Conservation (phyloP, 1,140 invertebrate genomes). For the Cherax quadricarinatus region DNA sequence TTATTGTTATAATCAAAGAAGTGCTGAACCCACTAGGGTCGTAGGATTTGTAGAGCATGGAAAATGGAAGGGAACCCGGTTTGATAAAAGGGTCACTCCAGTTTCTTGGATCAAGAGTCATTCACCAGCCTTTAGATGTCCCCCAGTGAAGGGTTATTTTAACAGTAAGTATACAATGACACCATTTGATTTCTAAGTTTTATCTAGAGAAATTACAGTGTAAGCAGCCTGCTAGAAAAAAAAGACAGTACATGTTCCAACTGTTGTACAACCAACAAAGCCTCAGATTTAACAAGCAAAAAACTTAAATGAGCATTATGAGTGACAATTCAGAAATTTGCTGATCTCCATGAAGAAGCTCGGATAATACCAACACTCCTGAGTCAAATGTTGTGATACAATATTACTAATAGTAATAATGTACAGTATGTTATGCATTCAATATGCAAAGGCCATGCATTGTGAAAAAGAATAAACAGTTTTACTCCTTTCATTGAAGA, state of each 20-base stretch:
- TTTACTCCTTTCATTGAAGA: too few relatives aligned
- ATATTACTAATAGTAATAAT: too few relatives aligned
- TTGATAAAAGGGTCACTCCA: not conserved
- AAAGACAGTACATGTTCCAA: not conserved
- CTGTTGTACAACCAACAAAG: slow-evolving; percentile 21
- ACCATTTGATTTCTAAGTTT: not conserved
- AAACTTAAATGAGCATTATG: not conserved
- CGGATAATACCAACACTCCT: too few relatives aligned
- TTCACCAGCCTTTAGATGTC: not conserved
- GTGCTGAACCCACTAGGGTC: not conserved
- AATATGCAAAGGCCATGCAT: not conserved
- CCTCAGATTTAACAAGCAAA: not conserved
- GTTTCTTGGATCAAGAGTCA: not conserved
- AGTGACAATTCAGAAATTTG: not conserved
- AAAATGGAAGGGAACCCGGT: not conserved
- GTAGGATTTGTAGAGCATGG: not conserved
- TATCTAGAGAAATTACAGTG: not conserved
- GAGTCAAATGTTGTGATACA: too few relatives aligned
- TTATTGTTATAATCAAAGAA: too few relatives aligned
- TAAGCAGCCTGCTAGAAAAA: not conserved
- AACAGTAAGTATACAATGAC: not conserved
- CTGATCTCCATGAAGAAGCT: not conserved
- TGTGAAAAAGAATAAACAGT: too few relatives aligned
- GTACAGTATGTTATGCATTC: not conserved
- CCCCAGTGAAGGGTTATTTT: not conserved